Base-by-base conservation (phyloP, 2,888 invertebrate species). In the Orgyia antiqua region DNA sequence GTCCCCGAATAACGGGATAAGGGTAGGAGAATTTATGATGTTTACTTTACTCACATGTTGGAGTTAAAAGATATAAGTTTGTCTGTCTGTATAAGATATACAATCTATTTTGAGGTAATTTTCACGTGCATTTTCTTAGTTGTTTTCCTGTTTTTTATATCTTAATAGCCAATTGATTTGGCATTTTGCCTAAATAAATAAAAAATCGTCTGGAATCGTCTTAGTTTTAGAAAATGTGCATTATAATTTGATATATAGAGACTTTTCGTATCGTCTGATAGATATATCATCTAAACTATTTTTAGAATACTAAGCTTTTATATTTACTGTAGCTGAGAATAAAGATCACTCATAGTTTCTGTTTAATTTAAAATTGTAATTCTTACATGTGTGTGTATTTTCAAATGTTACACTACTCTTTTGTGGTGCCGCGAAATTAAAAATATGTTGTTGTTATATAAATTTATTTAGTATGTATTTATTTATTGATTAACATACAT, bases 151-250 rank as follows among this genome's bases (percentile, higher is more conserved):
- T 29, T 29, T 27, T 27, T 34, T 31, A 31, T 20, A 41, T 43
- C 37, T 36, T 41, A 13, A 38, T 31, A 24, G 24, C 32, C 43
- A 43, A 44, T 26, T 5, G 26, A 3, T 30, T 29, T 49, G 49
- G 49, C 51, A 30, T 9, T 3, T 10, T 8, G 36, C 51, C 49
- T 43, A 19, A 39, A 25, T 33, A 27, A 45, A 45, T 36, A 43
- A 42, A 50, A 49, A 49, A 36, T 4, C 18, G 50, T 49, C 48
- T 50, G 38, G 31, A 29, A 19, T 38, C 6, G 20, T 19, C 18
- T n/a, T 37, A 13, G 24, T 31, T 13, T 35, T 21, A 8, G 17
- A 30, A 31, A 13, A 26, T 29, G 30, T 4, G 29, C 23, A 24
- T 33, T 26, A 25, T 27, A 10, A 28, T 36, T 29, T 9, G 17